phyloP scores from a whole-genome alignment of 2,888 invertebrate species.

The Eristalis tenax region DNA sequence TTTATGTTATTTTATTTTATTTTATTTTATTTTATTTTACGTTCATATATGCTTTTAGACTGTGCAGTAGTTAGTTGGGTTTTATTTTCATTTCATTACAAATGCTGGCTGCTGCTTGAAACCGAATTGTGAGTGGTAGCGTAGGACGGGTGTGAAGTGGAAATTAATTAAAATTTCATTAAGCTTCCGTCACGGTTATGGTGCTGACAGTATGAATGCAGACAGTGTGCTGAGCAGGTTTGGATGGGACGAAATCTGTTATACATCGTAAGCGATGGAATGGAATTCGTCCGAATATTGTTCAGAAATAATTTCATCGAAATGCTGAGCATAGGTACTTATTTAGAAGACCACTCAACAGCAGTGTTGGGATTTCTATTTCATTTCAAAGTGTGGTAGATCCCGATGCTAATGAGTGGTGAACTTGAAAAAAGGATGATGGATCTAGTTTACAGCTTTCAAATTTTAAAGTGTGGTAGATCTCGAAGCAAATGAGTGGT shows the following conservation, averaged over 20 bases:
- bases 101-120: not conserved
- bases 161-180: constrained; percentile 41
- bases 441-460: too few relatives aligned
- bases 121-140: not conserved
- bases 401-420: too few relatives aligned
- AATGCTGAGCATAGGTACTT: too few relatives aligned
- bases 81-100: constrained; percentile 14
- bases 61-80: constrained; percentile 35
- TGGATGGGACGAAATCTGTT: not conserved
- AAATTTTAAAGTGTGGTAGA: too few relatives aligned
- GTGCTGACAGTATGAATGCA: not conserved
- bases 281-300: too few relatives aligned
- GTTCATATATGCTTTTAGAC: constrained; percentile 14
- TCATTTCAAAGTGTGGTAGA: too few relatives aligned
- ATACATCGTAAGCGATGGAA: too few relatives aligned
- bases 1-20: not conserved
- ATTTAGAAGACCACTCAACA: too few relatives aligned
- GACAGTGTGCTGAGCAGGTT: not conserved
- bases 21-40: constrained; percentile 5
- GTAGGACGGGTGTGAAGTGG: constrained; percentile 17
- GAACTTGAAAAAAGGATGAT: too few relatives aligned
- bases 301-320: too few relatives aligned
- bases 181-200: not conserved
- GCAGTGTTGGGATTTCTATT: too few relatives aligned
- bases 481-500: too few relatives aligned